Evolutionary conservation across 2,113 vertebrate genomes (phyloP).

Genomic region (Brachirus orientalis): DNA sequence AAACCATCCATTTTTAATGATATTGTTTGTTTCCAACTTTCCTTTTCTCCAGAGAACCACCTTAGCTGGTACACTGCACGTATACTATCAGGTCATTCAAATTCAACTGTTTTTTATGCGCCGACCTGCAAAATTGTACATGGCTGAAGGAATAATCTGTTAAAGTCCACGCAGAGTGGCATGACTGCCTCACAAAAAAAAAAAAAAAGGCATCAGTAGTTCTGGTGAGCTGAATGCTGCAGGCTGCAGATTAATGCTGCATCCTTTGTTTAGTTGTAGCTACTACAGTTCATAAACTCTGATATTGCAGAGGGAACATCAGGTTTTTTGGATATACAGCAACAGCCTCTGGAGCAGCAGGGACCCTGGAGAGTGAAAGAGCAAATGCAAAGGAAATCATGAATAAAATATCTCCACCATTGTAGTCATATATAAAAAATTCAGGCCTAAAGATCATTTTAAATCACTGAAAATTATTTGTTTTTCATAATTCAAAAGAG

Average conservation of each 20-base stretch:
- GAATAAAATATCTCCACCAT: slow-evolving; percentile 20
- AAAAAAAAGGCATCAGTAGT: slow-evolving; percentile 54
- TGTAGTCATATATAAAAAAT: slow-evolving; percentile 1
- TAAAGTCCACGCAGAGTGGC: slow-evolving; percentile 20
- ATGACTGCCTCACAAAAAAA: slow-evolving; percentile 29
- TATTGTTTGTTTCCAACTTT: slow-evolving; percentile 69
- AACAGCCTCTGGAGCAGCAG: slow-evolving; percentile 19
- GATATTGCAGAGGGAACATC: slow-evolving; percentile 24
- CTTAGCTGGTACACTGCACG: neutral
- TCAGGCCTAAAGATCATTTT: neutral
- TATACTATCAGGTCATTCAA: slow-evolving; percentile 46
- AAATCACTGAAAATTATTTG: slow-evolving; percentile 4
- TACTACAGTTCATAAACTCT: slow-evolving; percentile 47
- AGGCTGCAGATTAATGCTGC: slow-evolving; percentile 39
- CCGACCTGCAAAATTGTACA: slow-evolving; percentile 40
- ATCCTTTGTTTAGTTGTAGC: slow-evolving; percentile 47
- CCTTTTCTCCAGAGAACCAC: slow-evolving; percentile 37
- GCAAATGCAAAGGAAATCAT: slow-evolving; percentile 7
- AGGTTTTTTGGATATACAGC: slow-evolving; percentile 26
- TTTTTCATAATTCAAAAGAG: neutral
- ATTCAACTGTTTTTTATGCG: slow-evolving; percentile 36
- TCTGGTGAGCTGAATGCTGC: slow-evolving; percentile 30
- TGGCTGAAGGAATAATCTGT: slow-evolving; percentile 46
- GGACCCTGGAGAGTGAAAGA: neutral
- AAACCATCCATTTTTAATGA: slow-evolving; percentile 82